Base-by-base conservation (phyloP, 2,888 invertebrate species). In the Cyrtodaria siliqua region DNA sequence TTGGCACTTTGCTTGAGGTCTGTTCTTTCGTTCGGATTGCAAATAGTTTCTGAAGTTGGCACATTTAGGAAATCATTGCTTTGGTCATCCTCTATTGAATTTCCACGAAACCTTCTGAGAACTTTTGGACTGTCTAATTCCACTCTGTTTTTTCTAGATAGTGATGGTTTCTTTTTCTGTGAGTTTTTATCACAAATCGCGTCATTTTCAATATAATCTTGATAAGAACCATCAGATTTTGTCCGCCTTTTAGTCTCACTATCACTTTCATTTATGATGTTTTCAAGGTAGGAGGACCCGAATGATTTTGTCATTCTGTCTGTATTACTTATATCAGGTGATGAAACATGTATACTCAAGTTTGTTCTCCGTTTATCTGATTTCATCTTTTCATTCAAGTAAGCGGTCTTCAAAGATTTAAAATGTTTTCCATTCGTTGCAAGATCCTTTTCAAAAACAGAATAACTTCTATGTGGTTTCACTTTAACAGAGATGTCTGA, bases 121-220 rank as follows among this genome's bases (percentile, higher is more conserved):
- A 40, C 44, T 50, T 57, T 73, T 12, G 53, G 56, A 27, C 66
- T 66, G 33, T 73, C 67, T 18, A 38, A 56, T 14, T 56, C 38
- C 38, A 56, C 56, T 40, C 56, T 56, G 12, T 56, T 56, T 18
- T 56, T 56, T 23, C 56, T 14, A 2, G 12, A 20, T 27, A 56
- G 56, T 9, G 56, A 38, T 3, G 38, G 14, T 40, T 56, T 56
- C 12, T n/a, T 23, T 20, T 33, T 56, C 1, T n/a, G 33, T n/a
- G 18, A 18, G 14, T 8, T 56, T 18, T 56, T 38, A 38, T 56
- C 38, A 6, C 56, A 44, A 20, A 44, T 44, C 8, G 16, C n/a
- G 6, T 44, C 44, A 6, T 44, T 20, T 20, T 18, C 44, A 44
- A 20, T 16, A 20, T 44, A 44, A 4, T 44, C 44, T 16, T 20